Evolutionary conservation across 2,888 invertebrate genomes (phyloP), one percentile per base, ranked within the genome.

Genomic region (Sarcophaga carnaria): DNA sequence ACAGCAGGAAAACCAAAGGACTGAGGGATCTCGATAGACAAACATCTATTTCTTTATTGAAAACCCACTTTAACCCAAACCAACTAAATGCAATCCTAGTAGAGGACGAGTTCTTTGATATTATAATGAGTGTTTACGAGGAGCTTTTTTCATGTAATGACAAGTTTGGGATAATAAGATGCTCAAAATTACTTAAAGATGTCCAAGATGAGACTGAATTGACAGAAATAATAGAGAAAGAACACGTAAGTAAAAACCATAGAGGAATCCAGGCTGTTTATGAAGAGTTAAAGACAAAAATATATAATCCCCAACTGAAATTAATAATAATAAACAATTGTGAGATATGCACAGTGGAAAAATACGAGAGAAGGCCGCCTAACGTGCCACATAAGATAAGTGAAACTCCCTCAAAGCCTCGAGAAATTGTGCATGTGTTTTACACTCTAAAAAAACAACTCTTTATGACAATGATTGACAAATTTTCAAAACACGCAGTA

Each of bases 371-470:
- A 60, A 86, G 82, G 17, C 89, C 87, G n/a, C 77, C 80, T 2
- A 88, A 85, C 71, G 87, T 80, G n/a, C 80, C 84, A 63, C 88
- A 88, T 11, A 88, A 90, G 54, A 25, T 90, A 4, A 90, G 89
- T 0, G 88, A 89, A 78, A 89, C 89, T 3, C 86, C 89, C 10
- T 72, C 47, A 0, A 89, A 84, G 83, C 90, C 90, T 3, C 83
- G 89, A 10, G 89, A 90, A 81, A 87, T 88, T 10, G n/a, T 74
- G 11, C 84, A 84, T 47, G 49, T 76, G 5, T 84, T 83, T n/a
- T 83, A 75, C n/a, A 69, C 75, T 20, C 11, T 80, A 66, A 64
- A 49, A 14, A 64, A 86, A 70, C 37, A 49, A 70, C 64, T 82
- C 17, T 86, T 83, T 60, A 54, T 83, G 60, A 83, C 80, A 17